A percentile compares a stretch with the other conserved stretches of the same genome.
These are phyloP conservation scores for Drosophila flavopinicola DNA, from an alignment of 2,888 invertebrate species.

Conservation along the genomic window DNA sequence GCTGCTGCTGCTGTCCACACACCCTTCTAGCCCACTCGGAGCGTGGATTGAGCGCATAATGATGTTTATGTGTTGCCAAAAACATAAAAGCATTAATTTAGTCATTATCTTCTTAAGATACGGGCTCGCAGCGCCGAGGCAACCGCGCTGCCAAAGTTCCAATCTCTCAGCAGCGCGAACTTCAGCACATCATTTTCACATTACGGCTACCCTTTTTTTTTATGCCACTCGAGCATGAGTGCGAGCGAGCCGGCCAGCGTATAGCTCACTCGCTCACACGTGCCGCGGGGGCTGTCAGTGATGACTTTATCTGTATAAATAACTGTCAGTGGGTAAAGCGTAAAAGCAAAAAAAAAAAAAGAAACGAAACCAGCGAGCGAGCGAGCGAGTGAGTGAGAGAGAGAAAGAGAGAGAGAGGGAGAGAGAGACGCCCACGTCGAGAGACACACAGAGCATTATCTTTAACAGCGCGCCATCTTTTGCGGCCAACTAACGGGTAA, in stretches of 20 bases:
- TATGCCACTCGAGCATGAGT: slow-evolving; percentile 17
- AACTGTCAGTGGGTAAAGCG: slow-evolving; percentile 69
- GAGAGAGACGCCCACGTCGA: slow-evolving; percentile 41
- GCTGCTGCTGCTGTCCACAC: slow-evolving; percentile 23
- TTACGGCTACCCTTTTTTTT: slow-evolving; percentile 52
- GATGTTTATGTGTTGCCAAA: slow-evolving; percentile 83
- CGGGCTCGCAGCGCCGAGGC: slow-evolving; percentile 47
- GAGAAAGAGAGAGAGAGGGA: slow-evolving; percentile 7
- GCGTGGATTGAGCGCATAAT: slow-evolving; percentile 82
- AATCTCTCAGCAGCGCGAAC: slow-evolving; percentile 52
- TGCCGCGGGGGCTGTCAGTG: slow-evolving; percentile 70
- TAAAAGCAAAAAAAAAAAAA: slow-evolving; percentile 34
- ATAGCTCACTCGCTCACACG: slow-evolving; percentile 33
- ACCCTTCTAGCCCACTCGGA: slow-evolving; percentile 41
- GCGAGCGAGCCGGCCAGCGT: slow-evolving; percentile 24
- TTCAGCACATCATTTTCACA: slow-evolving; percentile 69
- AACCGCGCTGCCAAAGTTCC: slow-evolving; percentile 8
- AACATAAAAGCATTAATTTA: slow-evolving; percentile 85
- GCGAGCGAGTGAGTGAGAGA: slow-evolving; percentile 5
- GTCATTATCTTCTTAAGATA: slow-evolving; percentile 85
- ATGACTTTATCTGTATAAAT: slow-evolving; percentile 82
- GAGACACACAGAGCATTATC: slow-evolving; percentile 33
- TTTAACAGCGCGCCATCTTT: slow-evolving; percentile 53
- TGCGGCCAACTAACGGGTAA: slow-evolving; percentile 45
- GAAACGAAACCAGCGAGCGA: not conserved